Evolutionary conservation across 2,797 vertebrate species (phyloP).

Genomic region (Coluber constrictor): DNA sequence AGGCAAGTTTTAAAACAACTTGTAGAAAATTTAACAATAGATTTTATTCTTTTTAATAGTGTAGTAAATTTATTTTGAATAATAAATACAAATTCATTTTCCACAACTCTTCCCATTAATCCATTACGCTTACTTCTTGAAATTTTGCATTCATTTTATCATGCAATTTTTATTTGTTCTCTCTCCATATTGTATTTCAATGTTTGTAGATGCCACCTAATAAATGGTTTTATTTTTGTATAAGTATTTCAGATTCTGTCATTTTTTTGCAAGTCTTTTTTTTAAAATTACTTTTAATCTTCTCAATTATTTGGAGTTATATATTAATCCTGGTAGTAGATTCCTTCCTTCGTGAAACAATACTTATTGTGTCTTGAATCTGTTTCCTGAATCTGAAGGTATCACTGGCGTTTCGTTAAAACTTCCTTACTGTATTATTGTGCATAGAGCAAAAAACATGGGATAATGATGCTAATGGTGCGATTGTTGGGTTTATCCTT

Average conservation of each 20-base stretch:
- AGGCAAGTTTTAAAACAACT: not conserved
- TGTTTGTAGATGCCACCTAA: not conserved
- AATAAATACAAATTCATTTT: not conserved
- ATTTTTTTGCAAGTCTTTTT: not conserved
- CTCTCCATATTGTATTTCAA: not conserved
- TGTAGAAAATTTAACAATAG: not conserved
- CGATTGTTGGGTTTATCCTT: not conserved
- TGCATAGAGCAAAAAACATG: not conserved
- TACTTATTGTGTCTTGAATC: not conserved
- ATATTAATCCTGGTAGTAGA: not conserved
- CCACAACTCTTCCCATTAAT: not conserved
- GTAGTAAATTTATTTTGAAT: not conserved
- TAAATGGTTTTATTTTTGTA: not conserved
- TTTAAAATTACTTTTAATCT: not conserved
- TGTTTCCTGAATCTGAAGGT: not conserved
- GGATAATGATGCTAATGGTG: not conserved
- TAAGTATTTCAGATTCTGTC: not conserved
- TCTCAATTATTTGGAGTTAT: not conserved
- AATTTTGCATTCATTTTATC: not conserved
- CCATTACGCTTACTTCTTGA: not conserved
- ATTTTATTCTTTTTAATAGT: not conserved
- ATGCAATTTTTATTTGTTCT: not conserved
- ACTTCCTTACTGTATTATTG: not conserved
- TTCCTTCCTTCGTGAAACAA: not conserved
- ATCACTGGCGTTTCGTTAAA: not conserved